Conservation (phyloP, 2,797 vertebrate species). For the Muscicapa striata region DNA sequence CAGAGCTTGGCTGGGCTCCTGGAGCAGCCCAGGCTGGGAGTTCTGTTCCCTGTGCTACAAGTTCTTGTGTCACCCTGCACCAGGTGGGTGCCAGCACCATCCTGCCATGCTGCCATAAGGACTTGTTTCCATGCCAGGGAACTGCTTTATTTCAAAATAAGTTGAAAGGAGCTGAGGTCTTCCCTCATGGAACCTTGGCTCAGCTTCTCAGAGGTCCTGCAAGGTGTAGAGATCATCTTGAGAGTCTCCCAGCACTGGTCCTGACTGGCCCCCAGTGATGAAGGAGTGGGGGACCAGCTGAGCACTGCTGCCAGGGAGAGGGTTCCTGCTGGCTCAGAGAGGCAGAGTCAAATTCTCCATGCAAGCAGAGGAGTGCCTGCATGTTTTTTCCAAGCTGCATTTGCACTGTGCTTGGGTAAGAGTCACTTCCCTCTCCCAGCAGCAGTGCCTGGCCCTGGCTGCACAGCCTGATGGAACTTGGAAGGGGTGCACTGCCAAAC, state of each 20-base stretch:
- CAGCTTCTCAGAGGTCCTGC: not conserved
- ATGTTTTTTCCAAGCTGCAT: not conserved
- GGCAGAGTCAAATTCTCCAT: not conserved
- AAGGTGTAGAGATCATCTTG: not conserved
- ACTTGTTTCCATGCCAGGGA: not conserved
- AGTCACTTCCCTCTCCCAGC: not conserved
- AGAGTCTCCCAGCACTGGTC: not conserved
- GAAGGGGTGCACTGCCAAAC: not conserved
- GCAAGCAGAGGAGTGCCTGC: not conserved
- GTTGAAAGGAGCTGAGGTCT: not conserved
- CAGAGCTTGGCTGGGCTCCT: fast-evolving
- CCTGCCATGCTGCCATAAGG: fast-evolving
- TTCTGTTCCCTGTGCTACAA: not conserved
- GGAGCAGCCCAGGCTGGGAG: not conserved
- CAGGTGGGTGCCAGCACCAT: not conserved
- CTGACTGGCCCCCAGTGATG: not conserved
- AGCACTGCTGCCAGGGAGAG: not conserved
- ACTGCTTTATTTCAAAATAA: not conserved
- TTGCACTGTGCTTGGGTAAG: not conserved
- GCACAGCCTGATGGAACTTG: not conserved
- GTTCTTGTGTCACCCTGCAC: not conserved
- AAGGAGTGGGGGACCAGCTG: not conserved
- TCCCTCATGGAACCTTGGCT: not conserved
- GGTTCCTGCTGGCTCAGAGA: not conserved
- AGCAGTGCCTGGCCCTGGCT: not conserved